A percentile compares a stretch with the other conserved stretches of the same genome.
These are phyloP conservation scores for Procapra przewalskii DNA, from an alignment of 2,113 vertebrate genomes.

Conservation along the genomic window DNA sequence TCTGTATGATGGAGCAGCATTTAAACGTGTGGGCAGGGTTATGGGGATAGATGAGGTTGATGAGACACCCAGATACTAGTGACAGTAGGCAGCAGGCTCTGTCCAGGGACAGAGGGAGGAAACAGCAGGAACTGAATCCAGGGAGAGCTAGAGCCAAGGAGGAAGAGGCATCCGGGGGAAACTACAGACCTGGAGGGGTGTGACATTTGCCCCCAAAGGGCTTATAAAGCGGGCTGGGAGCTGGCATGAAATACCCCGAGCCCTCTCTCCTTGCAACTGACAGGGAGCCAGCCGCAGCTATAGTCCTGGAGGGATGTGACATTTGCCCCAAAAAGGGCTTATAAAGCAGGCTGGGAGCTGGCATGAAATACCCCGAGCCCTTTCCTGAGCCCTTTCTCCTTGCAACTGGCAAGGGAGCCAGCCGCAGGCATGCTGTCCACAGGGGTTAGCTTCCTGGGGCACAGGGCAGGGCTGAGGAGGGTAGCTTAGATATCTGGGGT, in stretches of 20 bases:
- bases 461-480: neutral
- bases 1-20: neutral
- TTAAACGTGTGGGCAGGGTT: rapidly evolving
- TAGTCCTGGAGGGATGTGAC: neutral
- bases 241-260: neutral
- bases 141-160: neutral
- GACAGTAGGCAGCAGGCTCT: neutral
- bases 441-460: neutral
- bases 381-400: neutral
- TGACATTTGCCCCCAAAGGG: neutral
- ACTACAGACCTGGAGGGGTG: neutral
- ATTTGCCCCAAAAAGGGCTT: neutral
- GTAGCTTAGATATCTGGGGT: neutral
- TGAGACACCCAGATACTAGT: neutral
- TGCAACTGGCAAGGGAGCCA: neutral
- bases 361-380: neutral
- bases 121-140: neutral
- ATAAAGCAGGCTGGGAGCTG: neutral
- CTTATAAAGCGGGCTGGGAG: neutral
- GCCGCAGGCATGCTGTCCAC: neutral
- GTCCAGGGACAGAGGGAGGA: neutral
- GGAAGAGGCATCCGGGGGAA: neutral
- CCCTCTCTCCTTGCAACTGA: neutral
- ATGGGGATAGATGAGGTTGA: neutral
- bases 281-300: neutral